Base-by-base conservation (phyloP, 2,888 invertebrate species). In the Glaucopsyche alexis region DNA sequence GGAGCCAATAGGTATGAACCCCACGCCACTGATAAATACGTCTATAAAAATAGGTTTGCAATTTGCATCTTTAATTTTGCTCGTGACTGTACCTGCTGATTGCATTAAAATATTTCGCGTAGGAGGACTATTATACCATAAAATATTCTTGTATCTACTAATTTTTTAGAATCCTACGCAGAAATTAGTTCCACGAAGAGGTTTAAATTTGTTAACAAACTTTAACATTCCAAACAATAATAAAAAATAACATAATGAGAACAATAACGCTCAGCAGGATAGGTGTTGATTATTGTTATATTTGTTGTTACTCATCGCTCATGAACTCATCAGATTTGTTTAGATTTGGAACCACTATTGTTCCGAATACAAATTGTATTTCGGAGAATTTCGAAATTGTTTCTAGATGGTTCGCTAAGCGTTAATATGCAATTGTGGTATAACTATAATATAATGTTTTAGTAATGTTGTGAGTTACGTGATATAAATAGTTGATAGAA, bases 311-410 rank as follows among this genome's bases (percentile, higher is more conserved):
- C 42, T 42, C 42, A 42, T 42, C 42, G 42, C 11, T 52, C 52
- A 55, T 55, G 19, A 19, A 55, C 55, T 19, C 55, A 19, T 55
- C 55, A 55, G 55, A 55, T 55, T 55, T 55, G 55, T 55, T 55
- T 55, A 55, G 19, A 55, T 55, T 55, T 19, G 55, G 19, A 19
- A 55, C 42, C 42, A 5, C 55, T 55, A 19, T 55, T 55, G 19
- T 55, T 55, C 55, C 55, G 19, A 55, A 55, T 55, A 11, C 19
- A 16, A 55, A 55, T 55, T 55, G 19, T 16, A 19, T 55, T 55
- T 55, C 55, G 19, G 11, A 55, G 55, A 19, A 55, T 55, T 19
- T 19, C 16, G 11, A 19, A 19, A 55, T 55, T 55, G 19, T 55
- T 29, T 52, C 16, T 55, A 55, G 55, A 55, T 7, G 42, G 42